Evolutionary conservation across 2,113 vertebrate species (phyloP), one percentile per base, ranked within the genome.

Genomic region (Gallinago media): DNA sequence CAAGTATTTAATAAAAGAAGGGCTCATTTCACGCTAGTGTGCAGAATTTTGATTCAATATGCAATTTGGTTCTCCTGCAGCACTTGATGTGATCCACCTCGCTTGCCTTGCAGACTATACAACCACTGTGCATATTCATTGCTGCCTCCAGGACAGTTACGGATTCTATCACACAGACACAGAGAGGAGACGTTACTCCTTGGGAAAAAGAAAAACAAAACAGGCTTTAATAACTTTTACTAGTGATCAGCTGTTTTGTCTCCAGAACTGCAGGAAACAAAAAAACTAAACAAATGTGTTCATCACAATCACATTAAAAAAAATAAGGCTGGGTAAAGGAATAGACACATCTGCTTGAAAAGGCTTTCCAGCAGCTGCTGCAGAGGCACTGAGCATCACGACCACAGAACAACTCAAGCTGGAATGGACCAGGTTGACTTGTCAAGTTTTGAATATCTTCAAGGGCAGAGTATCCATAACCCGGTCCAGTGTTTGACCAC

Each of bases 391-490:
- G 2, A 83, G 17, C 36, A 50, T 5, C 50, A 8, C 0, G 3
- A 70, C 18, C 70, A 62, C 1, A 59, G 17, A 86, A 7, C 16
- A 79, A 49, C 0, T 0, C 0, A 46, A 14, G 29, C 4, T 79
- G 54, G 72, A 83, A 76, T 11, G 22, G 25, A 71, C 52, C n/a
- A 59, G 58, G 67, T 16, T 76, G 67, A 85, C 49, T 73, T 73
- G 49, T 66, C 71, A 72, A 63, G 61, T 75, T 76, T 15, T 54
- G 18, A 76, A 0, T 36, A 65, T 34, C 54, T 86, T 52, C 31
- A 61, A 79, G 67, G 67, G 75, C 11, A 11, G 21, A 47, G 29
- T 55, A 87, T 84, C 61, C 77, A 89, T 44, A 93, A 71, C 10
- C 9, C 46, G 10, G 54, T 77, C 50, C 42, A 44, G 12, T 27